Percentiles rank a stretch among this genome's conserved stretches.
Conservation (phyloP, 2,888 invertebrate genomes). For the Cephus runcator region DNA sequence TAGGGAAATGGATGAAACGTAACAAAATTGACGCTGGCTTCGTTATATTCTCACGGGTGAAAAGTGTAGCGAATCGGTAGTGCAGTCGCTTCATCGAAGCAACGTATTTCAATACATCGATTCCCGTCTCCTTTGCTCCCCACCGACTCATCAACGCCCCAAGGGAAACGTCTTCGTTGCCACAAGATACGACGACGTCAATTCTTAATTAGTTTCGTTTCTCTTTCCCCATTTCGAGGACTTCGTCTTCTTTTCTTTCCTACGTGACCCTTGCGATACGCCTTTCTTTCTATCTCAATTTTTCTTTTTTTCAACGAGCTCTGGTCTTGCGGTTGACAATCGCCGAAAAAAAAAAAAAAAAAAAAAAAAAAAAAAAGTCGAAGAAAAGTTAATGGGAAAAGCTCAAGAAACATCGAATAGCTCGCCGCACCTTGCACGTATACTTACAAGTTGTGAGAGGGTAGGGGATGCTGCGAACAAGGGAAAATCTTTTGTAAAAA, state of each 20-base stretch:
- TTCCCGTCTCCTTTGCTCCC: neutral
- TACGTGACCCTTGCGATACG: constrained; percentile 9
- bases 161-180: constrained; percentile 39
- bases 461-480: neutral
- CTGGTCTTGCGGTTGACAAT: neutral
- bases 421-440: neutral
- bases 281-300: neutral
- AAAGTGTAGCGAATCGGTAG: constrained; percentile 4
- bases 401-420: neutral
- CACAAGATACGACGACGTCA: constrained; percentile 33
- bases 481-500: neutral
- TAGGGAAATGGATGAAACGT: neutral
- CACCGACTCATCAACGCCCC: constrained; percentile 21
- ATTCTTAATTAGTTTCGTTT: constrained; percentile 57
- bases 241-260: constrained; percentile 10
- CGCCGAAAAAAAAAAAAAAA: neutral
- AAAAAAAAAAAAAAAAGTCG: neutral
- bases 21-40: constrained; percentile 17
- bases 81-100: neutral
- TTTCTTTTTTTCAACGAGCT: neutral
- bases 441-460: neutral
- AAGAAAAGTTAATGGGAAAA: neutral
- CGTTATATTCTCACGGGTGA: constrained; percentile 37
- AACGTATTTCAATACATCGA: neutral
- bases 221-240: constrained; percentile 24